phyloP scores from a whole-genome alignment of 1,140 invertebrate species.

The Idris sp. region DNA sequence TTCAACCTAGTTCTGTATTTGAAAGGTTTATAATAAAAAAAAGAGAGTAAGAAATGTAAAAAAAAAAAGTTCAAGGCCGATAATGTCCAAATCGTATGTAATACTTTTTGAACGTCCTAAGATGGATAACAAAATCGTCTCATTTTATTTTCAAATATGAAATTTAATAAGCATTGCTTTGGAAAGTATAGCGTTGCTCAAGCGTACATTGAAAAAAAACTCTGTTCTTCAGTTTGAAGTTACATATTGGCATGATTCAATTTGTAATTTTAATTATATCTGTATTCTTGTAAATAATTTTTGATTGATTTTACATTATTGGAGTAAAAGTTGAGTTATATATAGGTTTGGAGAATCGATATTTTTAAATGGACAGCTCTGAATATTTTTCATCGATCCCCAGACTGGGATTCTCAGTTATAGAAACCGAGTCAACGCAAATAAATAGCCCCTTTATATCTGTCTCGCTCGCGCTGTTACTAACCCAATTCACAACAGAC shows the following conservation, averaged over 20 bases:
- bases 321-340: too few relatives aligned
- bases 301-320: too few relatives aligned
- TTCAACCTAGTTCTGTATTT: slow-evolving; percentile 15
- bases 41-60: too few relatives aligned
- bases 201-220: neutral
- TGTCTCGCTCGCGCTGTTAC: neutral
- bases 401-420: too few relatives aligned
- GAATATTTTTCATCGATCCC: too few relatives aligned
- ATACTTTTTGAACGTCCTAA: neutral
- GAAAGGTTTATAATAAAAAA: slow-evolving; percentile 20
- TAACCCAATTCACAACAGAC: neutral
- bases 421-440: neutral
- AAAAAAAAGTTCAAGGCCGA: slow-evolving; percentile 11
- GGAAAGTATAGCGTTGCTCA: slow-evolving; percentile 3
- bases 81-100: slow-evolving; percentile 4
- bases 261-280: too few relatives aligned
- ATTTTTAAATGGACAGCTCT: too few relatives aligned
- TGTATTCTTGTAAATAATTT: too few relatives aligned
- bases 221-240: too few relatives aligned
- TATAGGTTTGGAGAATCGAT: too few relatives aligned
- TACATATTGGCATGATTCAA: too few relatives aligned
- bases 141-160: slow-evolving; percentile 5
- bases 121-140: neutral
- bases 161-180: slow-evolving; percentile 1
- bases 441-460: neutral